Conservation (phyloP, 2,888 invertebrate genomes). For the Ornithoptera alexandrae region DNA sequence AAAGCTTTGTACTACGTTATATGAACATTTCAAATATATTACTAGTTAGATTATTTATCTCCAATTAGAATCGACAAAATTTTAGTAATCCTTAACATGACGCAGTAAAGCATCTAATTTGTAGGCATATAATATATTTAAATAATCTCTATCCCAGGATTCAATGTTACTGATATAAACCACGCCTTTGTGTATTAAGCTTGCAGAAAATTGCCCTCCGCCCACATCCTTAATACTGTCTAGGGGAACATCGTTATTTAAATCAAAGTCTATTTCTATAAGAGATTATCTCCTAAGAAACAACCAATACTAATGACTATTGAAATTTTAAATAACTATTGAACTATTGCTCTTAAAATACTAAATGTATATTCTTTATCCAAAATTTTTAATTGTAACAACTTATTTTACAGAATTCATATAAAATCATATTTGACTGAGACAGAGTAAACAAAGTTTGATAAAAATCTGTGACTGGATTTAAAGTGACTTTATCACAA, state of each 20-base stretch:
- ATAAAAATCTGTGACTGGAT: neutral
- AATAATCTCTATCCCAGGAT: conserved; percentile 21
- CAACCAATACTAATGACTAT: no score
- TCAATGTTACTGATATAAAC: conserved; percentile 20
- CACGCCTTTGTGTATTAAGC: conserved; percentile 26
- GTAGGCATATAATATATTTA: neutral
- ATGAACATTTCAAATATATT: neutral
- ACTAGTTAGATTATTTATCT: neutral
- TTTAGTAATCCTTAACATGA: neutral
- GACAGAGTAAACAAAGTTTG: conserved; percentile 4
- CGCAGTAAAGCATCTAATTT: neutral
- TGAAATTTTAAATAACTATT: no score
- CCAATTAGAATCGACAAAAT: neutral
- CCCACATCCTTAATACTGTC: conserved; percentile 29
- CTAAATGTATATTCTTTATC: no score
- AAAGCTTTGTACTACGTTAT: neutral
- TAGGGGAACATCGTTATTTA: conserved; percentile 21
- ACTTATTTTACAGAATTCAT: no score
- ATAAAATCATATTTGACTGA: no score
- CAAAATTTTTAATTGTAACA: no score
- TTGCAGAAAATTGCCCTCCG: conserved; percentile 30
- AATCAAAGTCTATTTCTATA: conserved; percentile 19
- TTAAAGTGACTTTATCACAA: conserved; percentile 11
- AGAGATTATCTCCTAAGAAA: neutral
- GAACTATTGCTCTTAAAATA: no score